Percentiles rank a stretch among this genome's conserved stretches.
Conservation (phyloP, 2,797 vertebrate species). For the Falco rusticolus region DNA sequence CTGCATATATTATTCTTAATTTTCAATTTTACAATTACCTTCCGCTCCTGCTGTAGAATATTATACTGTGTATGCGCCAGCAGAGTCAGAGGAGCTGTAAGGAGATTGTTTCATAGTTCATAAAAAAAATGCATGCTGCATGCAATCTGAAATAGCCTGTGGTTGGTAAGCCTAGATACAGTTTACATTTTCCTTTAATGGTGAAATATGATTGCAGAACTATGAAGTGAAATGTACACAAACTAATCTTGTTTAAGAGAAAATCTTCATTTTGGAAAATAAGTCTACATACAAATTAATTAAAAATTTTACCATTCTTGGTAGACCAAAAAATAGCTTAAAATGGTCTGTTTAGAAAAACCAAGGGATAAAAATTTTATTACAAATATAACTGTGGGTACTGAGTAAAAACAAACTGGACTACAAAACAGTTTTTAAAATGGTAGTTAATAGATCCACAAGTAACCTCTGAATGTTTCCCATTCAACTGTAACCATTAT, state of each 20-base stretch:
- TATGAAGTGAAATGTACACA: neutral
- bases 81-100: conserved; percentile 55
- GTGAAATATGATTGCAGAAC: neutral
- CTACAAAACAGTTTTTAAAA: neutral
- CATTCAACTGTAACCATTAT: neutral
- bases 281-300: neutral
- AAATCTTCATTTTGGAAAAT: neutral
- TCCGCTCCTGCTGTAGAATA: conserved; percentile 42
- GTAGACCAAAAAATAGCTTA: neutral
- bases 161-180: neutral
- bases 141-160: neutral
- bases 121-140: conserved; percentile 20
- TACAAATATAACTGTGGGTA: neutral
- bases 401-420: neutral
- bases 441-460: neutral
- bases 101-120: conserved; percentile 60
- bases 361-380: neutral
- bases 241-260: neutral
- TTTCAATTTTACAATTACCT: conserved; percentile 66
- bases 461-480: neutral
- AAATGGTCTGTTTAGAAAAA: neutral
- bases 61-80: neutral
- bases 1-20: conserved; percentile 60
- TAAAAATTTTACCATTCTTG: neutral
- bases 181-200: conserved; percentile 6